phyloP scores from a whole-genome alignment of 2,888 invertebrate species.

The Pasiphila rectangulata region DNA sequence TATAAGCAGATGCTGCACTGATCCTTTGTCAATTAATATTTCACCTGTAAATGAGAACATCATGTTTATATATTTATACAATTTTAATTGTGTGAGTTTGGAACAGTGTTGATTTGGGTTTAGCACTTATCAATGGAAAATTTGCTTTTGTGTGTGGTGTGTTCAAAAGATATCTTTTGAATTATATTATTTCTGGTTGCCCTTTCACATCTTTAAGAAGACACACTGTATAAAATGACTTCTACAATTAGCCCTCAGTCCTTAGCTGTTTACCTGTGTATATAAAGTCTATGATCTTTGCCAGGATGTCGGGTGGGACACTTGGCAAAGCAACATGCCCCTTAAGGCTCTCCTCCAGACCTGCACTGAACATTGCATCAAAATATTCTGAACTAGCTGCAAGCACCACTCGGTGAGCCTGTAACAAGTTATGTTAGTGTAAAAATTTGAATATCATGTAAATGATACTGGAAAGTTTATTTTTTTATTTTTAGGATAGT shows the following conservation, averaged over 20 bases:
- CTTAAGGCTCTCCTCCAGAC: conserved; percentile 90
- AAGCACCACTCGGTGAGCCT: conserved; percentile 92
- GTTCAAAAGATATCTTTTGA: too few relatives aligned
- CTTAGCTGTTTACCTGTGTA: conserved; percentile 84
- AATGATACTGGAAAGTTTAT: neutral
- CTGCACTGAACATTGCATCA: conserved; percentile 95
- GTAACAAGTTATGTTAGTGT: conserved; percentile 15
- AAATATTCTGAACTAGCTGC: conserved; percentile 96
- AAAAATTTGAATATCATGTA: neutral
- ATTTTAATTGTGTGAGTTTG: too few relatives aligned
- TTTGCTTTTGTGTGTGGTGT: too few relatives aligned
- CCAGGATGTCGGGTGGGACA: conserved; percentile 87
- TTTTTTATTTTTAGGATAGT: too few relatives aligned
- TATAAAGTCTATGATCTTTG: conserved; percentile 90
- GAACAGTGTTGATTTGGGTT: too few relatives aligned
- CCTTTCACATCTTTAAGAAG: too few relatives aligned
- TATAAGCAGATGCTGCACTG: conserved; percentile 93
- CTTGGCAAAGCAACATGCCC: conserved; percentile 90
- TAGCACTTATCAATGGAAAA: too few relatives aligned
- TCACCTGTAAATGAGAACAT: conserved; percentile 70
- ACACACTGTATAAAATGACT: too few relatives aligned
- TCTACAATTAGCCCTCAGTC: too few relatives aligned
- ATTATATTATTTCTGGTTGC: too few relatives aligned
- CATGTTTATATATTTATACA: neutral
- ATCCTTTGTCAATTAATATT: conserved; percentile 86